Evolutionary conservation across 2,113 vertebrate genomes (phyloP).

Genomic region (Eretmochelys imbricata): DNA sequence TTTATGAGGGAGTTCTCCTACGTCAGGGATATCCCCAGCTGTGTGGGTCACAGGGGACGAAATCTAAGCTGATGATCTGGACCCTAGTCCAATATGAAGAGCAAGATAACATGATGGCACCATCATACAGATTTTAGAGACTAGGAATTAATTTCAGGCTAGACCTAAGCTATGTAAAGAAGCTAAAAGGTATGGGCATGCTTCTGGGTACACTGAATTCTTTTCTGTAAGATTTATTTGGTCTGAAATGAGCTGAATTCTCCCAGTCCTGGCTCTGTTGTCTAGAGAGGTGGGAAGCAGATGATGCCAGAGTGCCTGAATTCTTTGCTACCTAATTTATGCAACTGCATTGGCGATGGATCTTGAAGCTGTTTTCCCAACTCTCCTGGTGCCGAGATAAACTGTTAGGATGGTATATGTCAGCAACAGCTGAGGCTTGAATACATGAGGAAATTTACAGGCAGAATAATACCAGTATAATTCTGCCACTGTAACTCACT

Average conservation of each 20-base stretch:
- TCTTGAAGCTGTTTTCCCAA: conserved; percentile 3
- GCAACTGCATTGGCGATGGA: not conserved
- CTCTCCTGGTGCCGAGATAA: not conserved
- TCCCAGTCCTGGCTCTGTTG: not conserved
- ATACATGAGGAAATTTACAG: not conserved
- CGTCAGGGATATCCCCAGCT: not conserved
- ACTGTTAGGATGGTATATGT: conserved; percentile 18
- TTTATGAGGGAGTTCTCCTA: not conserved
- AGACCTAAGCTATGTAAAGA: not conserved
- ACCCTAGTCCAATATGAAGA: not conserved
- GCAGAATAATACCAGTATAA: not conserved
- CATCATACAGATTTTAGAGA: not conserved
- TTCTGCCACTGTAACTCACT: not conserved
- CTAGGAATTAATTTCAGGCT: not conserved
- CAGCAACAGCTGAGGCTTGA: conserved; percentile 3
- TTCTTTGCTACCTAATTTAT: not conserved
- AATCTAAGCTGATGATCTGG: not conserved
- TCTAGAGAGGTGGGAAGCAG: not conserved
- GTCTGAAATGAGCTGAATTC: not conserved
- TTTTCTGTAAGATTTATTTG: not conserved
- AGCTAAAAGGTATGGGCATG: not conserved
- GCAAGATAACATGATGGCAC: not conserved
- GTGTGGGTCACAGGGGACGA: not conserved
- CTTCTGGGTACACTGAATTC: not conserved
- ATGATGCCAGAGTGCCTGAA: rapidly evolving